Percentiles rank a stretch among this genome's conserved stretches.
Evolutionary conservation across 2,113 vertebrate genomes (phyloP).

Genomic region (Phylloscopus trochilus): DNA sequence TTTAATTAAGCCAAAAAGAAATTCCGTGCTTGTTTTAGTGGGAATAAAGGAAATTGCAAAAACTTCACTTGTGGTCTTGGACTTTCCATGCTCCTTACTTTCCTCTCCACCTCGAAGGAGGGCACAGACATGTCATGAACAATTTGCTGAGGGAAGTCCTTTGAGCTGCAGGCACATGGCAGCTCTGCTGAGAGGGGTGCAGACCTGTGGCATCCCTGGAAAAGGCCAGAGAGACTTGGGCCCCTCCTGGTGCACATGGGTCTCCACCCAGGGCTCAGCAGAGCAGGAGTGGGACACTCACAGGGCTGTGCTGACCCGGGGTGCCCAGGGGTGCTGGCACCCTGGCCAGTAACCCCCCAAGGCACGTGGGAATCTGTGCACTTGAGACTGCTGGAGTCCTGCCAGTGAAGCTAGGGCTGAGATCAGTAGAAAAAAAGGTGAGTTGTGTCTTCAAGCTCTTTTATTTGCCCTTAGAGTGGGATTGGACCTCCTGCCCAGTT

Average conservation of each 20-base stretch:
- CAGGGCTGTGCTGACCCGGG: fast-evolving
- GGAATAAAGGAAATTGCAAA: background rate
- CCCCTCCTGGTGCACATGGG: fast-evolving
- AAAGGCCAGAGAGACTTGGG: background rate
- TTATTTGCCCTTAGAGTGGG: background rate
- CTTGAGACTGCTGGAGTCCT: background rate
- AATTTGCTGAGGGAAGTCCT: background rate
- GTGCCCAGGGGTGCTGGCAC: background rate
- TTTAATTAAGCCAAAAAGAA: background rate
- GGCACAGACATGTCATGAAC: background rate
- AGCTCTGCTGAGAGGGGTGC: background rate
- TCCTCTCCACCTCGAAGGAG: background rate
- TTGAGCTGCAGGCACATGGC: background rate
- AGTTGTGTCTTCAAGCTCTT: background rate
- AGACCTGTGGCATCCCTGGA: background rate
- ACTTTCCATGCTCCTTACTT: background rate
- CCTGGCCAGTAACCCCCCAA: fast-evolving
- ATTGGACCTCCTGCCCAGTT: fast-evolving
- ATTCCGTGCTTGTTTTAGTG: background rate
- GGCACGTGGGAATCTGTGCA: fast-evolving
- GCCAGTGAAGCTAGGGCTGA: background rate
- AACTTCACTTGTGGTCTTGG: background rate
- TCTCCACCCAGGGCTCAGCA: background rate
- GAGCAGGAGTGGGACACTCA: background rate
- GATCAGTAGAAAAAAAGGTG: background rate